These are phyloP conservation scores for Jaculus jaculus DNA, from an alignment of 2,113 vertebrate species.

Conservation along the genomic window DNA sequence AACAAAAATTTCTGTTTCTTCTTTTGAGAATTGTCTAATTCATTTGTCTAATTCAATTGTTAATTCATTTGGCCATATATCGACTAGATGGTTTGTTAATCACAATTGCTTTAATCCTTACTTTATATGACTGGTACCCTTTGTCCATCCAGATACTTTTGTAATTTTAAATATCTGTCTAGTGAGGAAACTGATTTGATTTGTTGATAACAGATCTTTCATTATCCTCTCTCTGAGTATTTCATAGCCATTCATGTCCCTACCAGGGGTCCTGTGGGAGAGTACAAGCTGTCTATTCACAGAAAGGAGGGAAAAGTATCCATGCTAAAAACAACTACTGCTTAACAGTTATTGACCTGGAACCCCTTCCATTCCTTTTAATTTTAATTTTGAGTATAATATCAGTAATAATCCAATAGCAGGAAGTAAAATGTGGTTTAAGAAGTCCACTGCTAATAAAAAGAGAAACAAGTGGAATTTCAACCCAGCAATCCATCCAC, in stretches of 20 bases:
- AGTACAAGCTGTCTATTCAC: background rate
- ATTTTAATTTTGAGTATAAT: background rate
- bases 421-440: background rate
- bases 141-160: background rate
- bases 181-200: background rate
- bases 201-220: background rate
- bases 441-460: too few relatives aligned
- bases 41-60: background rate
- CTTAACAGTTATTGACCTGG: background rate
- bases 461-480: slow-evolving; percentile 43
- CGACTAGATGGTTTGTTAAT: background rate
- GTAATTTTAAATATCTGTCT: slow-evolving; percentile 1
- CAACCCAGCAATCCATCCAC: background rate
- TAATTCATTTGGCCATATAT: background rate
- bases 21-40: background rate
- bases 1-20: background rate
- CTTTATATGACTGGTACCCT: background rate
- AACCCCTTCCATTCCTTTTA: background rate
- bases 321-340: background rate
- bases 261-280: background rate
- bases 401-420: background rate
- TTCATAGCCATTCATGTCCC: background rate
- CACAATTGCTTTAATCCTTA: background rate
- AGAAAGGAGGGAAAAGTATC: background rate
- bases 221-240: background rate